Conservation (phyloP, 2,888 invertebrate genomes). For the Neoascia interrupta region DNA sequence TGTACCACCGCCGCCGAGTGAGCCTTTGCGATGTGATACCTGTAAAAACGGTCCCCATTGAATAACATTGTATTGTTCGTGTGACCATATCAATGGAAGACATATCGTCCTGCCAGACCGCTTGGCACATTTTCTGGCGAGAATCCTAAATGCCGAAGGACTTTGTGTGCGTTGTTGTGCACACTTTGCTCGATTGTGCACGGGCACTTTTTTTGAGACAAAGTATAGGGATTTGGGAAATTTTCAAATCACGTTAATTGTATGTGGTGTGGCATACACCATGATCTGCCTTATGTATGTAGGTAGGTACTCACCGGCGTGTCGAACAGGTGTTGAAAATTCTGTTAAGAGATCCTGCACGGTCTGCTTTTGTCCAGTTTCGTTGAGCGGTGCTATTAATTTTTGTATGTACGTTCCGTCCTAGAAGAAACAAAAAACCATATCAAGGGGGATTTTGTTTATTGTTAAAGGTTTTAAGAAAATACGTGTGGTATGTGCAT, state of each 20-base stretch:
- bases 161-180: slow-evolving; percentile 25
- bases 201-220: slow-evolving; percentile 33
- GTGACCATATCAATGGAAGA: slow-evolving; percentile 68
- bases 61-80: slow-evolving; percentile 65
- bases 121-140: slow-evolving; percentile 75
- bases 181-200: slow-evolving; percentile 58
- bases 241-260: slow-evolving; percentile 62
- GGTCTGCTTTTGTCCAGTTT: slow-evolving; percentile 78
- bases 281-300: slow-evolving; percentile 7
- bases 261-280: slow-evolving; percentile 49
- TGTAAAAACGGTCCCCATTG: slow-evolving; percentile 54
- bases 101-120: slow-evolving; percentile 74
- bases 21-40: slow-evolving; percentile 31
- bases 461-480: slow-evolving; percentile 17
- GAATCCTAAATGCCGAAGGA: slow-evolving; percentile 24
- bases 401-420: slow-evolving; percentile 78
- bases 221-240: slow-evolving; percentile 48
- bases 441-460: slow-evolving; percentile 39
- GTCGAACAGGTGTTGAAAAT: slow-evolving; percentile 78
- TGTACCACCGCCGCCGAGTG: slow-evolving; percentile 41
- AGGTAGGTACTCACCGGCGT: slow-evolving; percentile 78
- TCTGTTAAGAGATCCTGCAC: slow-evolving; percentile 77
- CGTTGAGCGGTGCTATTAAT: slow-evolving; percentile 76
- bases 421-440: slow-evolving; percentile 71
- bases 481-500: neutral